Percentiles rank a stretch among this genome's conserved stretches.
These are phyloP conservation scores for Reinhardtius hippoglossoides DNA, from an alignment of 2,113 vertebrate genomes.

Conservation along the genomic window DNA sequence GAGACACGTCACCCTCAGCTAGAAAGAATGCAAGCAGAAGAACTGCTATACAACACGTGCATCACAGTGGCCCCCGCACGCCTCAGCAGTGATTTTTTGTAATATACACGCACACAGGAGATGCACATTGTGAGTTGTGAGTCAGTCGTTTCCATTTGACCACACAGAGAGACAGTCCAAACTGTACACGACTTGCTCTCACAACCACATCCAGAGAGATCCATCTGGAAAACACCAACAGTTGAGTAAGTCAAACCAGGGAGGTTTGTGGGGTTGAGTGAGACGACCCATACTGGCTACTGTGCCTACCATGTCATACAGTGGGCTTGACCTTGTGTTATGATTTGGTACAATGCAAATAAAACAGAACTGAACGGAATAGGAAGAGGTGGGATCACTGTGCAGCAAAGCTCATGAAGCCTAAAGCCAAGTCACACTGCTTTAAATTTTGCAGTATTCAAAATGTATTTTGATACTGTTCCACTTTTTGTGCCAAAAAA, in stretches of 20 bases:
- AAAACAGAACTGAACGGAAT: neutral
- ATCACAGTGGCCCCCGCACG: slow-evolving; percentile 26
- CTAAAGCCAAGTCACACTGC: neutral
- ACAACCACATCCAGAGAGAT: neutral
- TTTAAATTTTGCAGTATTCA: neutral
- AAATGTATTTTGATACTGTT: neutral
- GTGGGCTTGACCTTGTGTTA: neutral
- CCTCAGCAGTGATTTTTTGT: slow-evolving; percentile 17
- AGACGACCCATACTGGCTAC: slow-evolving; percentile 49
- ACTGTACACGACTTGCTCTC: slow-evolving; percentile 38
- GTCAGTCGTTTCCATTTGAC: slow-evolving; percentile 60
- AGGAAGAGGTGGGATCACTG: neutral
- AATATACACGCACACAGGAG: slow-evolving; percentile 23
- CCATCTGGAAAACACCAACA: no score
- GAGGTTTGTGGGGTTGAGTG: slow-evolving; percentile 29
- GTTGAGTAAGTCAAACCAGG: slow-evolving; percentile 41
- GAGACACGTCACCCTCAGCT: slow-evolving; percentile 13
- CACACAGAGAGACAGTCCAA: slow-evolving; percentile 57
- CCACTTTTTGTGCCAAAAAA: neutral
- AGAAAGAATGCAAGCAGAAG: slow-evolving; percentile 45
- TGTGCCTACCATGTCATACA: slow-evolving; percentile 11
- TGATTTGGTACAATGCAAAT: neutral
- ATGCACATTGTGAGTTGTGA: slow-evolving; percentile 50
- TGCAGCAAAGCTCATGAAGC: slow-evolving; percentile 14
- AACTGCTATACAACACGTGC: slow-evolving; percentile 32